phyloP scores from a whole-genome alignment of 2,797 vertebrate species.

The Fringilla coelebs region DNA sequence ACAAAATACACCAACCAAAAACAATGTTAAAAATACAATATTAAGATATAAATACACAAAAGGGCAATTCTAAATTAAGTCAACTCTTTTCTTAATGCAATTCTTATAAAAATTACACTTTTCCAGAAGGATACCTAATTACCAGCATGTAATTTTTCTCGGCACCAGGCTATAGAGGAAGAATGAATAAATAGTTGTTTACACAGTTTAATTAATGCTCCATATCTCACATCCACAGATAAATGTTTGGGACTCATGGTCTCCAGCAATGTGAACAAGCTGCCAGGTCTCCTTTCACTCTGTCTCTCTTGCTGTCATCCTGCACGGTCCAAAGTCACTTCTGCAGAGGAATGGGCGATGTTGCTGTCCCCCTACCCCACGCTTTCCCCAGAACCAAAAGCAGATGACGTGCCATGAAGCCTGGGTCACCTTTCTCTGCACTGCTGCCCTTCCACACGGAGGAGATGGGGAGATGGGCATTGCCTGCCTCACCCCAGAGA shows the following conservation, averaged over 20 bases:
- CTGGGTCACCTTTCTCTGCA: background rate
- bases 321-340: background rate
- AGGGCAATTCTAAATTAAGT: background rate
- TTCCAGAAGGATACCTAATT: background rate
- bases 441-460: background rate
- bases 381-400: background rate
- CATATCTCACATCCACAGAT: background rate
- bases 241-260: background rate
- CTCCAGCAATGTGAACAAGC: background rate
- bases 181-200: background rate
- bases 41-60: background rate
- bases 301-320: background rate
- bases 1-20: constrained; percentile 12
- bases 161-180: background rate
- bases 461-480: accelerated
- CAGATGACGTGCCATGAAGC: background rate
- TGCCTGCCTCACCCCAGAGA: accelerated
- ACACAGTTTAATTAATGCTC: background rate
- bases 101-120: background rate
- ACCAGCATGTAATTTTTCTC: background rate
- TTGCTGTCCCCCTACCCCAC: background rate
- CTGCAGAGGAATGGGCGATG: background rate
- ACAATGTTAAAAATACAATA: background rate
- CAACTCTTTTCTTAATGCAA: background rate
- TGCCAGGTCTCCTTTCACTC: background rate